phyloP scores from a whole-genome alignment of 2,888 invertebrate genomes.

The Scaptomyza reducta region DNA sequence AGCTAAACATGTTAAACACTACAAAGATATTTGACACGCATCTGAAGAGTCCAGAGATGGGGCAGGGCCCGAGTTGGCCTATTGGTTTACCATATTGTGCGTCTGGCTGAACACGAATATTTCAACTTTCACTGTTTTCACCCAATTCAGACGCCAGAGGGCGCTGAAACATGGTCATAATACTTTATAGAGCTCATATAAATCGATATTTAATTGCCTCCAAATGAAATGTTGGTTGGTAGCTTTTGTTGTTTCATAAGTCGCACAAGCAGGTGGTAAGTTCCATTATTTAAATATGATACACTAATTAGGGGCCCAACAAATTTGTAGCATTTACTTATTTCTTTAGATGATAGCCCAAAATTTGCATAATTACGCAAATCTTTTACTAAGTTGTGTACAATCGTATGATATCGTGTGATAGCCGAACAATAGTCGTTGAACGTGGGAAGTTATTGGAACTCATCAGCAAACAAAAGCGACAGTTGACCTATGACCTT shows the following conservation, averaged over 20 bases:
- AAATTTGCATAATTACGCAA: constrained; percentile 72
- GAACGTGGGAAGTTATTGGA: constrained; percentile 46
- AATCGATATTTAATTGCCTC: constrained; percentile 75
- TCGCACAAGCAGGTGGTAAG: constrained; percentile 45
- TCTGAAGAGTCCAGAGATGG: constrained; percentile 15
- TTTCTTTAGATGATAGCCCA: constrained; percentile 28
- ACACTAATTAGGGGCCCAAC: constrained; percentile 53
- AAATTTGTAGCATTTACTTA: constrained; percentile 69
- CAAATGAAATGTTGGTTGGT: constrained; percentile 44
- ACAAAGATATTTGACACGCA: constrained; percentile 60
- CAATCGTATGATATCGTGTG: constrained; percentile 51
- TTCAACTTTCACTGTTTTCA: constrained; percentile 73
- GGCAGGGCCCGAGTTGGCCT: constrained; percentile 21
- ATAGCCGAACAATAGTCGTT: constrained; percentile 29
- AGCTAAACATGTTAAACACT: constrained; percentile 32
- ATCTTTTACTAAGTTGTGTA: constrained; percentile 50
- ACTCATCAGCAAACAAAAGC: constrained; percentile 31
- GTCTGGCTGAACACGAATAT: constrained; percentile 44
- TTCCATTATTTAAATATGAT: constrained; percentile 45
- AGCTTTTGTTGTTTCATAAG: constrained; percentile 47
- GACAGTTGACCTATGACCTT: constrained; percentile 60
- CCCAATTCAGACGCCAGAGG: constrained; percentile 42
- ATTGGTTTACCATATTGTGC: constrained; percentile 51
- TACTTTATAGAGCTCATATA: constrained; percentile 42
- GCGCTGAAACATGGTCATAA: constrained; percentile 25